Percentiles rank a stretch among this genome's conserved stretches.
These are phyloP conservation scores for Euwallacea fornicatus DNA, from an alignment of 1,140 invertebrate species.

Conservation along the genomic window DNA sequence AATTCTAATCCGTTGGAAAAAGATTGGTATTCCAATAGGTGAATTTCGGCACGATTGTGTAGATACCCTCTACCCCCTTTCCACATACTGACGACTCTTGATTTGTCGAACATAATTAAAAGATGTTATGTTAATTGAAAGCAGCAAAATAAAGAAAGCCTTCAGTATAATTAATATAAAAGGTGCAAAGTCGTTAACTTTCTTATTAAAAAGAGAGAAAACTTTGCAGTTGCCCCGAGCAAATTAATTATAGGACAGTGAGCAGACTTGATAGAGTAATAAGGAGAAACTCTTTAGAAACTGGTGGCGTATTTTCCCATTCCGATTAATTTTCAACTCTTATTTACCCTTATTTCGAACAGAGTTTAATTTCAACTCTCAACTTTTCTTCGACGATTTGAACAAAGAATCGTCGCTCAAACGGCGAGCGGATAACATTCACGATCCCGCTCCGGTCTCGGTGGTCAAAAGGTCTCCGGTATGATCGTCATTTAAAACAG, in stretches of 20 bases:
- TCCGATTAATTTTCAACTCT: not conserved
- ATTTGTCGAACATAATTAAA: too few relatives aligned
- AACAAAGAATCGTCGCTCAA: not conserved
- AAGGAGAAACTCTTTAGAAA: not conserved
- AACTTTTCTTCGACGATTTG: too few relatives aligned
- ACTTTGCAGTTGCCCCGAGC: not conserved
- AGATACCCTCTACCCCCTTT: too few relatives aligned
- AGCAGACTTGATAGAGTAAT: not conserved
- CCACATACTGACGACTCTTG: too few relatives aligned
- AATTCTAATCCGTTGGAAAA: too few relatives aligned
- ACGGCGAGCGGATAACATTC: not conserved
- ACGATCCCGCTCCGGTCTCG: slow-evolving; percentile 8
- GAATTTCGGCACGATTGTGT: too few relatives aligned
- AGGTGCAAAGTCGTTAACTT: slow-evolving; percentile 3
- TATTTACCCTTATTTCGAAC: not conserved
- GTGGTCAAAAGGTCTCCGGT: slow-evolving; percentile 10
- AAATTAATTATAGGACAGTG: not conserved
- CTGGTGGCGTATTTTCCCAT: not conserved
- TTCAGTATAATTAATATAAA: not conserved
- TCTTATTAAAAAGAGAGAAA: not conserved
- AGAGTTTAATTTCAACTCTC: too few relatives aligned
- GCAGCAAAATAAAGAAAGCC: not conserved
- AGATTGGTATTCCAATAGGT: too few relatives aligned
- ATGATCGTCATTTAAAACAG: slow-evolving; percentile 21
- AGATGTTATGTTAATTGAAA: too few relatives aligned